phyloP scores from a whole-genome alignment of 1,140 invertebrate genomes.

The Hyposmocoma kahamanoa region DNA sequence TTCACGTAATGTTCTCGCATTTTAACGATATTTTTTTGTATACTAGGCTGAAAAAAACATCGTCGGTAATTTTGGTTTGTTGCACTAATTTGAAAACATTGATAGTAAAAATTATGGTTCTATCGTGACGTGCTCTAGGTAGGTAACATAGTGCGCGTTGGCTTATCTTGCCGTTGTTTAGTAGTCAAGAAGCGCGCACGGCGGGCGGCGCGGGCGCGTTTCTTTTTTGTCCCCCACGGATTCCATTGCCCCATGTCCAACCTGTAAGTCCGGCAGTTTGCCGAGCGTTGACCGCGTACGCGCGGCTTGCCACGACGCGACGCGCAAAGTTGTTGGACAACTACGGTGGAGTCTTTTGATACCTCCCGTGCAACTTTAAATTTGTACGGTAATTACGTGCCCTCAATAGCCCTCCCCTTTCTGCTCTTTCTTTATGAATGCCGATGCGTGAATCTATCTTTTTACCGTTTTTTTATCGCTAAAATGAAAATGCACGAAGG shows the following conservation, averaged over 20 bases:
- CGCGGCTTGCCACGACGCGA: constrained; percentile 42
- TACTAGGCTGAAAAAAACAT: no score
- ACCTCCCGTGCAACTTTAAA: constrained; percentile 38
- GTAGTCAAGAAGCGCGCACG: constrained; percentile 41
- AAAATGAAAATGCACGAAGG: no score
- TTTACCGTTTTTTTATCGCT: no score
- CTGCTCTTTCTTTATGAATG: no score
- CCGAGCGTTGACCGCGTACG: constrained; percentile 67
- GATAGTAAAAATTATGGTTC: no score
- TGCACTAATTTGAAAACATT: no score
- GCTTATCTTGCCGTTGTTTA: constrained; percentile 38
- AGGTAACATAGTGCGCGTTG: background rate
- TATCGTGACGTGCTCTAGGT: background rate
- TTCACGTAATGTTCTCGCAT: no score
- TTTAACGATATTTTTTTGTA: no score
- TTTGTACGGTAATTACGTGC: no score
- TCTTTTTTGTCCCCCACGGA: constrained; percentile 61
- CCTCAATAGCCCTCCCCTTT: no score
- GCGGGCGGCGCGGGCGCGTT: constrained; percentile 40
- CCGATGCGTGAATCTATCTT: no score
- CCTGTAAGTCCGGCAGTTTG: constrained; percentile 69
- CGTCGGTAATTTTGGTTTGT: no score
- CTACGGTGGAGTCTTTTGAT: constrained; percentile 51
- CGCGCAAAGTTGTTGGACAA: constrained; percentile 55
- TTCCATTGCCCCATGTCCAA: constrained; percentile 67